Base-by-base conservation (phyloP, 1,140 invertebrate species). In the Cydia fagiglandana region DNA sequence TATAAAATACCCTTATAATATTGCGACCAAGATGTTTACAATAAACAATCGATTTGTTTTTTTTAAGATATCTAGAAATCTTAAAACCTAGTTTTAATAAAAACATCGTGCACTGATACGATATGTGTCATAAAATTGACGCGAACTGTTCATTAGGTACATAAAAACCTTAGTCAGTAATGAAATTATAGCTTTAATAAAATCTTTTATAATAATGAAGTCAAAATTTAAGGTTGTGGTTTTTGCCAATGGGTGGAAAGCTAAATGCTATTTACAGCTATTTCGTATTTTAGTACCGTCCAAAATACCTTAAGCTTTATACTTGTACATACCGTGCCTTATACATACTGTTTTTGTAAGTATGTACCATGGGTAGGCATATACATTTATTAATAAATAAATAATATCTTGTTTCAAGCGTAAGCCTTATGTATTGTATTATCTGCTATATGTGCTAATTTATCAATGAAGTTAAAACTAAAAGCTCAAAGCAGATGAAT, bases 141-240 rank as follows among this genome's bases (percentile, higher is more conserved):
- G n/a, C 53, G 13, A 17, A 17, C 53, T 17, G 53, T 56, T 56
- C 53, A 56, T 7, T 56, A 56, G 15, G 7, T 56, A 17, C 53
- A 56, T 47, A 47, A 15, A 47, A 13, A 56, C 53, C 53, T 56
- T 56, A 56, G 56, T 61, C 56, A 61, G 56, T 61, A 61, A 56
- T 56, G 64, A 70, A 38, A 70, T 10, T 34, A 68, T 68, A 70
- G 66, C 66, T 70, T 70, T 70, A 70, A 70, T 15, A 7, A 15
- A 17, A 41, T 41, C n/a, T 61, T 61, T 56, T 56, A 9, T 20
- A 56, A 61, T 61, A 24, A 61, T 61, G 9, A 38, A 45, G 15
- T 38, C 34, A 41, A 38, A 70, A 38, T 70, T 70, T 6, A 70
- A 12, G 66, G 66, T 70, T 70, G 66, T 70, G 66, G 66, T 17